A percentile compares a stretch with the other conserved stretches of the same genome.
These are phyloP conservation scores for Byasa hedistus DNA, from an alignment of 2,888 invertebrate genomes.

Conservation along the genomic window DNA sequence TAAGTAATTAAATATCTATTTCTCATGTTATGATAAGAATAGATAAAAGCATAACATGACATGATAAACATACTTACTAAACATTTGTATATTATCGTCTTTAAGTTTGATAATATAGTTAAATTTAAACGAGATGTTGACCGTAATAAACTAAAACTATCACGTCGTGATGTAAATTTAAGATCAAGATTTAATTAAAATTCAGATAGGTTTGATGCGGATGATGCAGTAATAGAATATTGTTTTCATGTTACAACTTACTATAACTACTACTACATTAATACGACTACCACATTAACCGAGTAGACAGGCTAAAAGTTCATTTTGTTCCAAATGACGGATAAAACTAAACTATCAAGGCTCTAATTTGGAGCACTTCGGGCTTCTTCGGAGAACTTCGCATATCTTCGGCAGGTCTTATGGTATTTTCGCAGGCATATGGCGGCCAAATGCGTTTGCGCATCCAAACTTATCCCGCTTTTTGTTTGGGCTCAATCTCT, in stretches of 20 bases:
- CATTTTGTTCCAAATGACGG: conserved; percentile 3
- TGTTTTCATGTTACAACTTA: too few species aligned
- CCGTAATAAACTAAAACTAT: too few species aligned
- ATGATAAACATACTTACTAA: not conserved
- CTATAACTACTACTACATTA: too few species aligned
- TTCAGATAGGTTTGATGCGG: too few species aligned
- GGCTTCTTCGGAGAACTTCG: conserved; percentile 48
- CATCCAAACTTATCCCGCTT: conserved; percentile 40
- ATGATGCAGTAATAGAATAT: too few species aligned
- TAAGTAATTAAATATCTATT: not conserved
- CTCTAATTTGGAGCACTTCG: conserved; percentile 36
- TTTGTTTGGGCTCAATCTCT: conserved; percentile 40
- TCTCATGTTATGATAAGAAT: not conserved
- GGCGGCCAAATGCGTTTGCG: conserved; percentile 62
- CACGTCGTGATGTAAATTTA: too few species aligned
- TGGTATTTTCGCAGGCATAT: conserved; percentile 62
- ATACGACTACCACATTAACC: not conserved
- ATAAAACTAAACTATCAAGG: conserved; percentile 34
- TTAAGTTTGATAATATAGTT: not conserved
- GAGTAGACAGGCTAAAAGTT: not conserved
- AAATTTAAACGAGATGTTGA: not conserved
- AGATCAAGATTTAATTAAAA: too few species aligned
- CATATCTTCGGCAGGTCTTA: conserved; percentile 42
- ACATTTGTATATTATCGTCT: too few species aligned
- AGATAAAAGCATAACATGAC: not conserved